phyloP scores from a whole-genome alignment of 2,888 invertebrate genomes.

The Chymomyza amoena region DNA sequence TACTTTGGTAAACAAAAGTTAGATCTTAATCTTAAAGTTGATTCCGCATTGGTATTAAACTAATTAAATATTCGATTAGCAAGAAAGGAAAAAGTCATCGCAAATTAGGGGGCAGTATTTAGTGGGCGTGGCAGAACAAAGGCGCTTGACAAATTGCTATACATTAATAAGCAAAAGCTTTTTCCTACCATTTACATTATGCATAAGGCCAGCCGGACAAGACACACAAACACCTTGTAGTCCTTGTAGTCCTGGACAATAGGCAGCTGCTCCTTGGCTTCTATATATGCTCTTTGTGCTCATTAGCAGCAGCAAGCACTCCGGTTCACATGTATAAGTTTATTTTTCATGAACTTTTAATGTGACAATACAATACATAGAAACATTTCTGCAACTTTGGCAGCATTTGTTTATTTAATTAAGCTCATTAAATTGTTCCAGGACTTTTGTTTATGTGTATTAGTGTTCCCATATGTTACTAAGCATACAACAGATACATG shows the following conservation, averaged over 20 bases:
- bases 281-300: not conserved
- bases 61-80: constrained; percentile 69
- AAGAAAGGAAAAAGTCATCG: not conserved
- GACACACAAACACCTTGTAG: not conserved
- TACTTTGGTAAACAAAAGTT: constrained; percentile 33
- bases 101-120: not conserved
- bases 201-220: constrained; percentile 2
- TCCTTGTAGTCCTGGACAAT: constrained; percentile 8
- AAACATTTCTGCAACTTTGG: constrained; percentile 27
- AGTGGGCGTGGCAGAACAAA: constrained; percentile 13
- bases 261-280: constrained; percentile 24
- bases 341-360: constrained; percentile 44
- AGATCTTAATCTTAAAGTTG: constrained; percentile 47
- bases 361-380: constrained; percentile 25
- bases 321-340: constrained; percentile 18
- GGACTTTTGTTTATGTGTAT: constrained; percentile 13
- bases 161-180: constrained; percentile 24
- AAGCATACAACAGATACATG: constrained; percentile 33
- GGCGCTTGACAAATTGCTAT: constrained; percentile 28
- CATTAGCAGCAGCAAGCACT: not conserved
- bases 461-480: constrained; percentile 45
- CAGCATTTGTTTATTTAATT: constrained; percentile 71
- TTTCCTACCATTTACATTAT: constrained; percentile 5
- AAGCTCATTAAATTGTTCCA: constrained; percentile 58
- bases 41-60: constrained; percentile 51